Evolutionary conservation across 1,140 invertebrate species (phyloP).

Genomic region (Apis florea): DNA sequence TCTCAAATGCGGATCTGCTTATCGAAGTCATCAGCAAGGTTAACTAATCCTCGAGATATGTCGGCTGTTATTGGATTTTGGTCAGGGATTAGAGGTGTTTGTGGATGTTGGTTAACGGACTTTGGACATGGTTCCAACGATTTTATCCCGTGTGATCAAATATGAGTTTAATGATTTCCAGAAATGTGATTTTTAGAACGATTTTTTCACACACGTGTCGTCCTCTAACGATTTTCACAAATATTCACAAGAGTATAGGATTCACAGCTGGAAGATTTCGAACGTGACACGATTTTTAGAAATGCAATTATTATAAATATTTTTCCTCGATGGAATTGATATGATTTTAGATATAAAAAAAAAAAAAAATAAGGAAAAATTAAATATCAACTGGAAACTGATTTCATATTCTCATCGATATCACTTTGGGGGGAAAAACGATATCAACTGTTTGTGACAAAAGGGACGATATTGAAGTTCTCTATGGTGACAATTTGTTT

Average conservation of each 20-base stretch:
- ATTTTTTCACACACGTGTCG: no score
- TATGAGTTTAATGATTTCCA: no score
- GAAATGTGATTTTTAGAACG: no score
- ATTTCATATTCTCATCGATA: not conserved
- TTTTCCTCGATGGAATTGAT: not conserved
- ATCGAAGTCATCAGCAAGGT: conserved; percentile 4
- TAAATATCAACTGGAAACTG: not conserved
- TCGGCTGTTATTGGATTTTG: not conserved
- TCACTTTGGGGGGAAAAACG: not conserved
- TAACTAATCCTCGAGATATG: conserved; percentile 11
- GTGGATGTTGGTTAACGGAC: not conserved
- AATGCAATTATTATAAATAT: not conserved
- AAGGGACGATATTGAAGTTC: not conserved
- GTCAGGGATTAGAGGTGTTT: not conserved
- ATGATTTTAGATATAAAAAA: not conserved
- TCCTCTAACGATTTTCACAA: not conserved
- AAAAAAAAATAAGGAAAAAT: not conserved
- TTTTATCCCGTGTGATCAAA: not conserved
- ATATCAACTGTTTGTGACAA: not conserved
- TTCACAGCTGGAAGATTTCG: no score
- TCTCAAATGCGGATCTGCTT: conserved; percentile 32
- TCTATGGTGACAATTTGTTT: not conserved
- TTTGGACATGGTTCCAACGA: not conserved
- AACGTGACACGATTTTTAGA: no score
- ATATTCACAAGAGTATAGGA: not conserved